phyloP scores from a whole-genome alignment of 2,113 vertebrate genomes.

The Saimiri boliviensis region DNA sequence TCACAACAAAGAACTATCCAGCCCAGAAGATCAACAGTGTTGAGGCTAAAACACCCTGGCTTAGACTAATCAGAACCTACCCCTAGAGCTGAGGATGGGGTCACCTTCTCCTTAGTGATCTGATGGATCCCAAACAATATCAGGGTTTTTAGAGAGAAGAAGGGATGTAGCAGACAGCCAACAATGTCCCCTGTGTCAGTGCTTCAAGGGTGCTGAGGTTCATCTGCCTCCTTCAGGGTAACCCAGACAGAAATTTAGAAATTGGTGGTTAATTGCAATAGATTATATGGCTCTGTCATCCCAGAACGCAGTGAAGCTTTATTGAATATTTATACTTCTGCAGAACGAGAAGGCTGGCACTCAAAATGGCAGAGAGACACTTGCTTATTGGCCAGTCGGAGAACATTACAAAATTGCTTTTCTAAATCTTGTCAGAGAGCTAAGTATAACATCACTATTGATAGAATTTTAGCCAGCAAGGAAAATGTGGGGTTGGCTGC shows the following conservation, averaged over 20 bases:
- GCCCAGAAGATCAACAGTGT: neutral
- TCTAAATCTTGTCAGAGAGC: neutral
- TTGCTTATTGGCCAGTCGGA: neutral
- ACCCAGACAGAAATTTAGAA: neutral
- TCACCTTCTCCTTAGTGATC: neutral
- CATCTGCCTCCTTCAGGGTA: neutral
- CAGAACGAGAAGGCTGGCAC: neutral
- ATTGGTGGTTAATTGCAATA: neutral
- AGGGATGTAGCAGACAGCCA: neutral
- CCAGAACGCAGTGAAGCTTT: neutral
- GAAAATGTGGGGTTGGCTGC: neutral
- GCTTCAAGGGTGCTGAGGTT: neutral
- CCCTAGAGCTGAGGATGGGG: neutral
- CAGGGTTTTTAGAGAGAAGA: neutral
- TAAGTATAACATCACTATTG: neutral
- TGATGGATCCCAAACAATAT: neutral
- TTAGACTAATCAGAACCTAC: neutral
- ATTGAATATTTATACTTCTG: constrained; percentile 18
- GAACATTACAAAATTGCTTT: neutral
- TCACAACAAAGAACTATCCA: neutral
- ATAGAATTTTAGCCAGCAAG: neutral
- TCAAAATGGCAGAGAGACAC: neutral
- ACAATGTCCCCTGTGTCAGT: neutral
- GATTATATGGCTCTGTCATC: neutral
- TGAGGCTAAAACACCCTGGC: neutral